A percentile compares a stretch with the other conserved stretches of the same genome.
Evolutionary conservation across 2,888 invertebrate species (phyloP).

Genomic region (Elegia similella): DNA sequence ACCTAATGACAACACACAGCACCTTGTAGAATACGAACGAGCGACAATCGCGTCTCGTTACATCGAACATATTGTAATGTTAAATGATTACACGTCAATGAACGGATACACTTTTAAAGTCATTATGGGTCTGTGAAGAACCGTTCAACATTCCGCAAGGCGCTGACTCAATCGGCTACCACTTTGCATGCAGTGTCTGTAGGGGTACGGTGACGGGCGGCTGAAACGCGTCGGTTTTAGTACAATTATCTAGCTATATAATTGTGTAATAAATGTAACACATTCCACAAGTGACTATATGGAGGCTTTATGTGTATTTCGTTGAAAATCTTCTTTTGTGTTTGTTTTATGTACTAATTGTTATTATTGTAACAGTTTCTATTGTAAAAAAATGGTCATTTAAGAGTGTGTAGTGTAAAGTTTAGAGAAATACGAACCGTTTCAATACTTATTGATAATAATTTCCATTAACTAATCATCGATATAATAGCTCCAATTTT

Average conservation of each 20-base stretch:
- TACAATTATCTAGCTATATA: not conserved
- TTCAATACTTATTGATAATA: too few species aligned
- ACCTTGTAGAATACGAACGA: not conserved
- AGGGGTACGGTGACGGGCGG: constrained; percentile 29
- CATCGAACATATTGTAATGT: not conserved
- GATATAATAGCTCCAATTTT: too few species aligned
- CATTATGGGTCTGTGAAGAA: constrained; percentile 41
- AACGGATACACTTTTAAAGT: constrained; percentile 36
- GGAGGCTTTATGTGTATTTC: too few species aligned
- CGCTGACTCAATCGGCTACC: constrained; percentile 41
- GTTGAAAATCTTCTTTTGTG: too few species aligned
- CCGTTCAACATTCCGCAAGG: constrained; percentile 43
- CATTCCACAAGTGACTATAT: too few species aligned
- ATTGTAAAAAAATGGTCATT: too few species aligned
- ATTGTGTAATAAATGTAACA: too few species aligned
- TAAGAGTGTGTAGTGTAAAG: too few species aligned
- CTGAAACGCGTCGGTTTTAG: constrained; percentile 16
- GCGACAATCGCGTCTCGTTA: not conserved
- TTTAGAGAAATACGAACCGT: too few species aligned
- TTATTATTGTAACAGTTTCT: too few species aligned
- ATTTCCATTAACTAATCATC: too few species aligned
- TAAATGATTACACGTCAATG: constrained; percentile 6
- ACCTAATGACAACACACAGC: not conserved
- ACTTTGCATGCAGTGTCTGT: constrained; percentile 47
- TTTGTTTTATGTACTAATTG: too few species aligned